Percentiles rank a stretch among this genome's conserved stretches.
These are phyloP conservation scores for Centropus unirufus DNA, from an alignment of 2,113 vertebrate genomes.

Conservation along the genomic window DNA sequence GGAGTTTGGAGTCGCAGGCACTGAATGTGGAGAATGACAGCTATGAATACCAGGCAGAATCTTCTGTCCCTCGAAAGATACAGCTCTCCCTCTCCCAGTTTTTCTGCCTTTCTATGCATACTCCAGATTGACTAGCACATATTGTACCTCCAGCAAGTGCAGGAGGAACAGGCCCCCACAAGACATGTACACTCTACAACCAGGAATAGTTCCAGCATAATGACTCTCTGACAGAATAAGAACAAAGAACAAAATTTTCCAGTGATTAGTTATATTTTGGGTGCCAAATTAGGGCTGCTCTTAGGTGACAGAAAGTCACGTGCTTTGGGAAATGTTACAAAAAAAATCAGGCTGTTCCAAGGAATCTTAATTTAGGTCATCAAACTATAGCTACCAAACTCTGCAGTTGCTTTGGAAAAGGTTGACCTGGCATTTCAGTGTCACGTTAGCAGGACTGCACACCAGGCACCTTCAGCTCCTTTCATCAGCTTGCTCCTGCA, in stretches of 20 bases:
- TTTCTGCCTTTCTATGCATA: not conserved
- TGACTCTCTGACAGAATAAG: not conserved
- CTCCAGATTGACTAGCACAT: not conserved
- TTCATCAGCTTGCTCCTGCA: not conserved
- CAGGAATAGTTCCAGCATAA: conserved; percentile 17
- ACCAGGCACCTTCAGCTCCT: not conserved
- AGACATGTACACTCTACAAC: not conserved
- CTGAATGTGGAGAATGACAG: not conserved
- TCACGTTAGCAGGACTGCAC: not conserved
- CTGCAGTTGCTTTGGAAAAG: not conserved
- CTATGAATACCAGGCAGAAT: not conserved
- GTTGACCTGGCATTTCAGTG: conserved; percentile 7
- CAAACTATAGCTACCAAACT: conserved; percentile 8
- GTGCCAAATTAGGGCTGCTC: conserved; percentile 29
- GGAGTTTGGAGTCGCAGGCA: not conserved
- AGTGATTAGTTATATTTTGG: conserved; percentile 35
- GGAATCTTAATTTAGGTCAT: conserved; percentile 18
- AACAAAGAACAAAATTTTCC: conserved; percentile 32
- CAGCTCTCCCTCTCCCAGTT: not conserved
- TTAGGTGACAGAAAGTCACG: conserved; percentile 29
- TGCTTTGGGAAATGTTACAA: not conserved
- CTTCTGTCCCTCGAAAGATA: not conserved
- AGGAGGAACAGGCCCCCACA: not conserved
- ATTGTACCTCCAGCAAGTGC: not conserved
- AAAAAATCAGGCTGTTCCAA: not conserved